Percentiles rank a stretch among this genome's conserved stretches.
Evolutionary conservation across 2,888 invertebrate species (phyloP).

Genomic region (Scaptomyza caliginosa): DNA sequence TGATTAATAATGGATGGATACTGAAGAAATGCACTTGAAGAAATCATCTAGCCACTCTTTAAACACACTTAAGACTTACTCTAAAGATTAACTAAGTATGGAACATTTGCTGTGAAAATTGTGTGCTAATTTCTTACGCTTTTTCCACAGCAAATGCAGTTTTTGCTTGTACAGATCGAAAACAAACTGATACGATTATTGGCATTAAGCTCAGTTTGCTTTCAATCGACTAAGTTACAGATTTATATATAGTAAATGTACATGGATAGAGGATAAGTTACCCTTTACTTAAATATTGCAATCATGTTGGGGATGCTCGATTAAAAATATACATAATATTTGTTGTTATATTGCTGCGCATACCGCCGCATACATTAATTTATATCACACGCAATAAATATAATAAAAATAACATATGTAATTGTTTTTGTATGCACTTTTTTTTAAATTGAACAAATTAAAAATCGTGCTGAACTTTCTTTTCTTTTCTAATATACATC

Average conservation of each 20-base stretch:
- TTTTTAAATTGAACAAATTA: slow-evolving; percentile 43
- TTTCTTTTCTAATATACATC: slow-evolving; percentile 35
- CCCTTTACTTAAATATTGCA: slow-evolving; percentile 47
- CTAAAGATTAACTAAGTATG: slow-evolving; percentile 15
- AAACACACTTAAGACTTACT: slow-evolving; percentile 28
- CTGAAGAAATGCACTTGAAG: slow-evolving; percentile 63
- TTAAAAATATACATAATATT: slow-evolving; percentile 34
- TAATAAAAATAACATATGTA: slow-evolving; percentile 44
- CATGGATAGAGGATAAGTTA: slow-evolving; percentile 8
- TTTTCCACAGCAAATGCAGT: slow-evolving; percentile 34
- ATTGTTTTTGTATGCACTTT: neutral
- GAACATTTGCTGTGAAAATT: slow-evolving; percentile 19
- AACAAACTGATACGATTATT: slow-evolving; percentile 55
- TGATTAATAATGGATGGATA: slow-evolving; percentile 74
- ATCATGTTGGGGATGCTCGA: slow-evolving; percentile 28
- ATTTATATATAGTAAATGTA: slow-evolving; percentile 25
- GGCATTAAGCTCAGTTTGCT: slow-evolving; percentile 52
- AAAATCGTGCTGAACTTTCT: slow-evolving; percentile 26
- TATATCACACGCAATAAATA: slow-evolving; percentile 80
- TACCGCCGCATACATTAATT: slow-evolving; percentile 65
- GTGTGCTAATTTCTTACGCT: neutral
- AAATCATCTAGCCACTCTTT: slow-evolving; percentile 19
- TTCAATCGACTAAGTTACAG: slow-evolving; percentile 51
- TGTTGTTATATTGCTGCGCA: slow-evolving; percentile 32
- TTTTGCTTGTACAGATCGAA: slow-evolving; percentile 60